Percentiles rank a stretch among this genome's conserved stretches.
phyloP scores from a whole-genome alignment of 2,888 invertebrate species.

The Poecilus cupreus region DNA sequence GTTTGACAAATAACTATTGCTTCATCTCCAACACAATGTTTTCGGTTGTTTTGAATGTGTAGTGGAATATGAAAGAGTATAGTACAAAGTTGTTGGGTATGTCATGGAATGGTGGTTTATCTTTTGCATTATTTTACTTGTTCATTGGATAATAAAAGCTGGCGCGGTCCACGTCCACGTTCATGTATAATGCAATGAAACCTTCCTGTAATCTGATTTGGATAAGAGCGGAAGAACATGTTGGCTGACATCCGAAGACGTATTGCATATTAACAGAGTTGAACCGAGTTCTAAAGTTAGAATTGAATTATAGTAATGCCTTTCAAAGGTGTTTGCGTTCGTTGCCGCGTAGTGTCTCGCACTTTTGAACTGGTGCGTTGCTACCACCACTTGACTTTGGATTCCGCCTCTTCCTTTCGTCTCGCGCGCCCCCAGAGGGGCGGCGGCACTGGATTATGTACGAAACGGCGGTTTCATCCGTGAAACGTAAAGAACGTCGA shows the following conservation, averaged over 20 bases:
- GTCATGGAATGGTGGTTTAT: neutral
- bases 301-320: conserved; percentile 54
- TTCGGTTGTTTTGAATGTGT: neutral
- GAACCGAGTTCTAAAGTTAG: conserved; percentile 50
- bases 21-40: too few relatives aligned
- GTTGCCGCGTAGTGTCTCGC: conserved; percentile 2
- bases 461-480: conserved; percentile 57
- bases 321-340: conserved; percentile 50
- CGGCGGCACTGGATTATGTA: conserved; percentile 46
- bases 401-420: neutral
- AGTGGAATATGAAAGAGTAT: neutral
- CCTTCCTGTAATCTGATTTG: conserved; percentile 18
- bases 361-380: neutral
- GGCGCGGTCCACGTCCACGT: neutral
- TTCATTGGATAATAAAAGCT: neutral
- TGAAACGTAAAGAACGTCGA: conserved; percentile 57
- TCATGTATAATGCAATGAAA: conserved; percentile 18
- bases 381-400: neutral
- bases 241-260: conserved; percentile 35
- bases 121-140: neutral
- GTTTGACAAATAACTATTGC: too few relatives aligned
- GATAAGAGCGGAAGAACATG: conserved; percentile 7
- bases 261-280: conserved; percentile 56
- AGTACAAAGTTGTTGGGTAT: neutral
- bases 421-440: neutral